Conservation (phyloP, 37 sponge, comb jelly and placozoan genomes). For the Ephydatia muelleri region DNA sequence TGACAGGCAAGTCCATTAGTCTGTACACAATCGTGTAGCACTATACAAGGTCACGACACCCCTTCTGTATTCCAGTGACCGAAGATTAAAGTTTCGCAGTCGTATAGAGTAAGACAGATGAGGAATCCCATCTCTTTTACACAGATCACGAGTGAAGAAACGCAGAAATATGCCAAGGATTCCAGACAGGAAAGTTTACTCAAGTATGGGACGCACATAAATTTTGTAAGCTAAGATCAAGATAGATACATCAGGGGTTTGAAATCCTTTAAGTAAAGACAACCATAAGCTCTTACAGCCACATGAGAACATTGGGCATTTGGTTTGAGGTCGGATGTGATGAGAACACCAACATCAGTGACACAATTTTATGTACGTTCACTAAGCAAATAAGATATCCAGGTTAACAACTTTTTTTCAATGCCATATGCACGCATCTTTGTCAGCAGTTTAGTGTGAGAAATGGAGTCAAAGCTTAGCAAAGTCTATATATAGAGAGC, state of each 20-base stretch:
- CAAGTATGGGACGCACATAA: background rate
- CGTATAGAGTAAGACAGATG: background rate
- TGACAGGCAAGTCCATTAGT: too few relatives aligned
- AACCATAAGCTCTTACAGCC: background rate
- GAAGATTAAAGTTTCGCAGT: background rate
- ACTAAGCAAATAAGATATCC: background rate
- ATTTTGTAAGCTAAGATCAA: background rate
- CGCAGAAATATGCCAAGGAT: background rate
- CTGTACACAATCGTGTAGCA: too few relatives aligned
- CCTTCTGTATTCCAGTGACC: conserved; percentile 1
- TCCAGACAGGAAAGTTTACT: background rate
- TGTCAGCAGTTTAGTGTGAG: background rate
- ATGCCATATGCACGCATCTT: background rate
- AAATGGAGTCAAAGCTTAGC: background rate
- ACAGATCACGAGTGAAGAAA: background rate
- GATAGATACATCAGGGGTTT: background rate
- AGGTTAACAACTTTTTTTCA: background rate
- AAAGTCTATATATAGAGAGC: background rate
- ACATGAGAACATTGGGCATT: background rate
- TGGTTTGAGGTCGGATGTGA: background rate
- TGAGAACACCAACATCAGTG: background rate
- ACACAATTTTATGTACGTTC: background rate
- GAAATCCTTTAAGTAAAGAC: background rate
- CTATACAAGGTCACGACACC: too few relatives aligned
- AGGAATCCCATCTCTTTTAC: background rate